Percentiles rank a stretch among this genome's conserved stretches.
Conservation (phyloP, 2,797 vertebrate species). For the Schizopygopsis malacanthus region DNA sequence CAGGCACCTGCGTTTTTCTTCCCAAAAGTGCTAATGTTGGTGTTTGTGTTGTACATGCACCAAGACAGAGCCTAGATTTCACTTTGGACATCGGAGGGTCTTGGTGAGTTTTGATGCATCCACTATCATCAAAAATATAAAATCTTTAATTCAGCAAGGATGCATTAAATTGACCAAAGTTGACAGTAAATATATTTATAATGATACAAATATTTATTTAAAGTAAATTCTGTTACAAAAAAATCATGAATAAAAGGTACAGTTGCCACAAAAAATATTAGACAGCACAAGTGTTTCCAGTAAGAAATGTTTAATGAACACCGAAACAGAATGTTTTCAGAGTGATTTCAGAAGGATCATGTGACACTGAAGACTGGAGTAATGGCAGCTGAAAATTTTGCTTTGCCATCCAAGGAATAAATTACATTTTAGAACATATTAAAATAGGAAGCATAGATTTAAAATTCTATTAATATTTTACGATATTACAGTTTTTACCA, state of each 20-base stretch:
- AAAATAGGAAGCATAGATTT: not conserved
- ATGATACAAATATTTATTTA: not conserved
- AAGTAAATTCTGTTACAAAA: not conserved
- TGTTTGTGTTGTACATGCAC: slow-evolving; percentile 13
- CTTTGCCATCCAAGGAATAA: not conserved
- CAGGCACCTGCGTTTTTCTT: not conserved
- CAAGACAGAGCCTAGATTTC: not conserved
- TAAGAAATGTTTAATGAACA: not conserved
- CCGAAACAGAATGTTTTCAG: not conserved
- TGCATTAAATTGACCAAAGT: not conserved
- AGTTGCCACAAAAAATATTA: not conserved
- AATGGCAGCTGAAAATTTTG: not conserved
- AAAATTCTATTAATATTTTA: not conserved
- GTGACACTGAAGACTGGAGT: not conserved
- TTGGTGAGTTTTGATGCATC: not conserved
- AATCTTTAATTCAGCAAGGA: not conserved
- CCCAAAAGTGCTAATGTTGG: not conserved
- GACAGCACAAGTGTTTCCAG: not conserved
- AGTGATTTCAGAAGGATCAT: not conserved
- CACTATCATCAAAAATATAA: not conserved
- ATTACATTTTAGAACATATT: not conserved
- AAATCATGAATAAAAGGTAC: not conserved
- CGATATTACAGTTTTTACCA: not conserved
- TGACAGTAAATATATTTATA: not conserved
- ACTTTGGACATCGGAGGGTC: not conserved